phyloP scores from a whole-genome alignment of 2,113 vertebrate species.

The Chionomys nivalis region DNA sequence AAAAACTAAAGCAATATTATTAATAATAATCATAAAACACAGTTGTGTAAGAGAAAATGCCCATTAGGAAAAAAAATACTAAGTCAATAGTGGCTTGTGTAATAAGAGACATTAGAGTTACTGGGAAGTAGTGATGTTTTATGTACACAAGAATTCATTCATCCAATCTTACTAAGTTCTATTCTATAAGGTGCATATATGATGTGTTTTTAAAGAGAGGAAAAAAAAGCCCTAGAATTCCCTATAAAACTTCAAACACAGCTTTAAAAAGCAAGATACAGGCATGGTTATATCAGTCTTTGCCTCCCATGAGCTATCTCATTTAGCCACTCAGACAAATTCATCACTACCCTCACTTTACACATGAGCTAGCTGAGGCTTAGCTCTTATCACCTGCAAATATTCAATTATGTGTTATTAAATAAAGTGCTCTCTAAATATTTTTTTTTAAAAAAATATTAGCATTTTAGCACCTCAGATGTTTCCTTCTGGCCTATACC shows the following conservation, averaged over 20 bases:
- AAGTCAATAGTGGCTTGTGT: background rate
- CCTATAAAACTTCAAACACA: background rate
- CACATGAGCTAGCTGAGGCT: conserved; percentile 10
- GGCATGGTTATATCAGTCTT: background rate
- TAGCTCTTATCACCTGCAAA: background rate
- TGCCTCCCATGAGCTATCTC: background rate
- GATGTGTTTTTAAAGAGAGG: background rate
- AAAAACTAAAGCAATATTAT: background rate
- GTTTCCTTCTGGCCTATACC: background rate
- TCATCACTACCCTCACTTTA: conserved; percentile 13
- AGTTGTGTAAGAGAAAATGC: background rate
- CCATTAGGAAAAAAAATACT: background rate
- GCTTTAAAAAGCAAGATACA: conserved; percentile 10
- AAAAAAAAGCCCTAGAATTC: background rate
- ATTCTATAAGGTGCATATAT: background rate
- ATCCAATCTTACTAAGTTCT: background rate
- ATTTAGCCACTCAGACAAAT: conserved; percentile 27
- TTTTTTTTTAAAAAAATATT: background rate
- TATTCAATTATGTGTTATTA: background rate
- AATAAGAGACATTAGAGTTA: conserved; percentile 10
- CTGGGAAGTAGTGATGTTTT: background rate
- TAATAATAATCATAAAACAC: background rate
- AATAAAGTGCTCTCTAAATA: background rate
- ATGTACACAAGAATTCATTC: background rate
- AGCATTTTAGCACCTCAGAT: conserved; percentile 6